A percentile compares a stretch with the other conserved stretches of the same genome.
Evolutionary conservation across 2,797 vertebrate genomes (phyloP).

Genomic region (Brachyrhaphis roseni): DNA sequence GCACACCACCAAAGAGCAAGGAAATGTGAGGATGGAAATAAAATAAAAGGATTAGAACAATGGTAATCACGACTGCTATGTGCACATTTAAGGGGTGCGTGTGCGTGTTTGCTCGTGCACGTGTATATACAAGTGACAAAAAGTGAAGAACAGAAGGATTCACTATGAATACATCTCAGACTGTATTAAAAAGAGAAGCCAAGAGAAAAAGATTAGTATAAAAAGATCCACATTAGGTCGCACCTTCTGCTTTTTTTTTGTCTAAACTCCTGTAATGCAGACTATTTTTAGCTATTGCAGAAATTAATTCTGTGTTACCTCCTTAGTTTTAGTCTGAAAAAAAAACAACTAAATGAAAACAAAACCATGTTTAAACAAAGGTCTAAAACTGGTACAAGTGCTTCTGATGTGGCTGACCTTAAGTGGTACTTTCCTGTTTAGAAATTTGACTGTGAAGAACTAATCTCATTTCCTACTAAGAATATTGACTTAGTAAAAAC

Average conservation of each 20-base stretch:
- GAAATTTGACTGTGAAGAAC: background rate
- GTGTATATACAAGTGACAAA: constrained; percentile 44
- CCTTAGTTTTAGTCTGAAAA: constrained; percentile 22
- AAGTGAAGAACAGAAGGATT: constrained; percentile 44
- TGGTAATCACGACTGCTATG: constrained; percentile 72
- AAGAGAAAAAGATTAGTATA: constrained; percentile 19
- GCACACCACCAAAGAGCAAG: constrained; percentile 77
- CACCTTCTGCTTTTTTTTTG: constrained; percentile 17
- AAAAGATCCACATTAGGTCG: constrained; percentile 51
- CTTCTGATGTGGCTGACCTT: background rate
- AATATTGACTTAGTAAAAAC: background rate
- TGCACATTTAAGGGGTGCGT: constrained; percentile 45
- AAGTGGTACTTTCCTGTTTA: background rate
- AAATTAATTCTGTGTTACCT: constrained; percentile 27
- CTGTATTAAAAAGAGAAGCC: constrained; percentile 37
- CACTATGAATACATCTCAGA: constrained; percentile 40
- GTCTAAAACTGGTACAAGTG: background rate
- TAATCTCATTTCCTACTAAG: background rate
- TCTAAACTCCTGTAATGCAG: constrained; percentile 41
- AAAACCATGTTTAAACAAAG: constrained; percentile 1
- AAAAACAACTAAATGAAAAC: constrained; percentile 19
- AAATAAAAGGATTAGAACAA: constrained; percentile 83
- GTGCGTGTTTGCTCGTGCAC: constrained; percentile 24
- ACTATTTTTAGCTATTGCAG: constrained; percentile 28
- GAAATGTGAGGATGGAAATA: constrained; percentile 75